These are phyloP conservation scores for Zootermopsis nevadensis DNA, from an alignment of 2,888 invertebrate genomes.

Conservation along the genomic window DNA sequence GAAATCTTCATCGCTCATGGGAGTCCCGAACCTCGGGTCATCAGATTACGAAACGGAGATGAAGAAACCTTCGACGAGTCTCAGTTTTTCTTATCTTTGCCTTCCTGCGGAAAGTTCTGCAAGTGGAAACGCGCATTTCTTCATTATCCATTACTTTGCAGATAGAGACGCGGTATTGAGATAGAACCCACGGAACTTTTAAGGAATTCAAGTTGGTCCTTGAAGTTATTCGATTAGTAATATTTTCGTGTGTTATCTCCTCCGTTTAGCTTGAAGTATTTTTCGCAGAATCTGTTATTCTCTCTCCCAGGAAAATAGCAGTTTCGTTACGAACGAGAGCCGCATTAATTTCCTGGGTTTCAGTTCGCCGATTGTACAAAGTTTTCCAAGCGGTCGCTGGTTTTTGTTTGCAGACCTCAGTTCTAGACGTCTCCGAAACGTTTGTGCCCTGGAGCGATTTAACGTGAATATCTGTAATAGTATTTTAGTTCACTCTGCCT, in stretches of 20 bases:
- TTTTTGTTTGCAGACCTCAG: too few relatives aligned
- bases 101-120: not conserved
- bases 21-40: not conserved
- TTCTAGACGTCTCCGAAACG: too few relatives aligned
- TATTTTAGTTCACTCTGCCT: too few relatives aligned
- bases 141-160: slow-evolving; percentile 10
- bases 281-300: not conserved
- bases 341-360: not conserved
- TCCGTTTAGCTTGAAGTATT: not conserved
- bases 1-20: too few relatives aligned
- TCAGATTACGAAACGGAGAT: slow-evolving; percentile 5
- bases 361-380: not conserved
- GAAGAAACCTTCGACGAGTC: slow-evolving; percentile 34
- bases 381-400: not conserved
- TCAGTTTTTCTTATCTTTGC: not conserved
- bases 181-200: not conserved
- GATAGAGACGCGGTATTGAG: not conserved
- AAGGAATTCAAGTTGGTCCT: slow-evolving; percentile 6
- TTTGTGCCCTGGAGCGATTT: too few relatives aligned
- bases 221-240: slow-evolving; percentile 33
- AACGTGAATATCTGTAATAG: too few relatives aligned
- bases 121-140: not conserved
- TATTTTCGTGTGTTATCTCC: slow-evolving; percentile 22
- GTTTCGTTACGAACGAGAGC: not conserved
- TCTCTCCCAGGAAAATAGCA: not conserved